phyloP scores from a whole-genome alignment of 2,797 vertebrate species.

The Pelobates cultripes region DNA sequence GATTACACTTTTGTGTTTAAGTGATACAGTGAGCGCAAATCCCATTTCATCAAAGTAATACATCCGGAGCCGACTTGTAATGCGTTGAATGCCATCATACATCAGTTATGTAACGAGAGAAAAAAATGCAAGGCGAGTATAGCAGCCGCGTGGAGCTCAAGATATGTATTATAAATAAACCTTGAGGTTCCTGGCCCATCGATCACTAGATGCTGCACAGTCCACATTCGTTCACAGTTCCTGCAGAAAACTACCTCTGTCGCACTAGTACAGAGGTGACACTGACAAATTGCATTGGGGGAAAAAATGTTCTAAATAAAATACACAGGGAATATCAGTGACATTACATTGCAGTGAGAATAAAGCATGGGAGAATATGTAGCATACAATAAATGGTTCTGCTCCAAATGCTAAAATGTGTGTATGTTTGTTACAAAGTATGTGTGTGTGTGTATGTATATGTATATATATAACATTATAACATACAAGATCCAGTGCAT shows the following conservation, averaged over 20 bases:
- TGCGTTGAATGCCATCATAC: conserved; percentile 3
- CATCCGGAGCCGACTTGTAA: conserved; percentile 6
- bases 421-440: no score
- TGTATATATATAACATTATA: no score
- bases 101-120: background rate
- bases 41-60: conserved; percentile 13
- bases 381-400: no score
- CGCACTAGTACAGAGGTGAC: background rate
- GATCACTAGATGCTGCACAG: background rate
- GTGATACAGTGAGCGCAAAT: conserved; percentile 2
- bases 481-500: no score
- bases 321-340: no score
- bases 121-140: background rate
- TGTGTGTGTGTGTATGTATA: no score
- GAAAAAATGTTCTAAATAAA: no score
- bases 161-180: conserved; percentile 13
- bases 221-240: background rate
- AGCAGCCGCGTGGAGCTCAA: background rate
- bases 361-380: background rate
- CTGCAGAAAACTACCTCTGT: conserved; percentile 3
- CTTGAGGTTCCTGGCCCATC: background rate
- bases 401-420: no score
- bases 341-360: no score
- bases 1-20: background rate
- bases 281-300: background rate